Evolutionary conservation across 2,888 invertebrate genomes (phyloP), one percentile per base, ranked within the genome.

Genomic region (Limulus polyphemus): DNA sequence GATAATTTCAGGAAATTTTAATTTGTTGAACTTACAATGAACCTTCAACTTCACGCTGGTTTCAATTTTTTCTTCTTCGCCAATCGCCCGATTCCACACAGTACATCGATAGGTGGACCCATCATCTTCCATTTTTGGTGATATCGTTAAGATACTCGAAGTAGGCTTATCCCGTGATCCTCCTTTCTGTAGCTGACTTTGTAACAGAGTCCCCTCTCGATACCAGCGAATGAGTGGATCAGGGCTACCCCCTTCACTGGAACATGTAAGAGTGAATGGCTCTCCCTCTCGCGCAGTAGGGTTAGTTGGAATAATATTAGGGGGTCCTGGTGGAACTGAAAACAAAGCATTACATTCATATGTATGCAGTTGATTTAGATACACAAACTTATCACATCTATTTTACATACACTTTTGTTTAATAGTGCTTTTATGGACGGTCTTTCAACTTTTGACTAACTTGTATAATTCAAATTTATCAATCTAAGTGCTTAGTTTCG

Each of bases 81-180:
- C 82, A 83, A 93, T 86, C 68, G 92, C 93, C 56, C 92, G 81
- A 79, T 93, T 93, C 82, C 87, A 86, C 59, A 93, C 91, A 68
- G 87, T 86, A 76, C 93, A 93, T 64, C 87, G 83, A 78, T 86
- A 91, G 59, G 83, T 81, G 63, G 88, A 86, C 11, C 86, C 85
- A 74, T 93, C 91, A 75, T 93, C 91, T 68, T 89, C 88, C 67
- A 88, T 84, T 48, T 83, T 82, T 5, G 93, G 92, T 65, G 82
- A 83, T 69, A 93, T 79, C 47, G 83, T 80, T 58, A 92, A 79
- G 11, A 87, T 86, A 7, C 87, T 85, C 58, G 84, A 83, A 14
- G 89, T 87, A 32, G 87, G 83, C 71, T 84, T 84, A 68, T 85
- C 84, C 67, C 87, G 81, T 14, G 85, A 85, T 67, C 84, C 85